Evolutionary conservation across 2,113 vertebrate species (phyloP).

Genomic region (Elgaria multicarinata): DNA sequence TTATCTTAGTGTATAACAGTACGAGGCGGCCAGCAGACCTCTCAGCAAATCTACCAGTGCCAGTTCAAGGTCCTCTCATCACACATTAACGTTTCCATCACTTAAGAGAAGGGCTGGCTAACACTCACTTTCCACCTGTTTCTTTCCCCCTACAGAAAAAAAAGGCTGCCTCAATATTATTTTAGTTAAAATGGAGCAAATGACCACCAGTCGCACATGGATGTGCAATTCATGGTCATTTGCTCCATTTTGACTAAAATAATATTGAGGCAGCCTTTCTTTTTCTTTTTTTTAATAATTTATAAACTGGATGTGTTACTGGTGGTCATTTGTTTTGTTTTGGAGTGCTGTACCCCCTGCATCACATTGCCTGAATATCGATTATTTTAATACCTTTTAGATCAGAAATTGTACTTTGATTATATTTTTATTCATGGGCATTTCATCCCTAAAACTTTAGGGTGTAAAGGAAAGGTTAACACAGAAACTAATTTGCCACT

Average conservation of each 20-base stretch:
- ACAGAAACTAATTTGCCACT: neutral
- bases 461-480: neutral
- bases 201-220: no score
- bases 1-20: neutral
- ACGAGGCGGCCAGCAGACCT: neutral
- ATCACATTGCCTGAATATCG: no score
- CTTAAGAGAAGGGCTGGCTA: neutral
- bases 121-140: neutral
- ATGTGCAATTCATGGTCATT: no score
- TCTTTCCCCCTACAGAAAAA: neutral
- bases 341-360: no score
- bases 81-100: neutral
- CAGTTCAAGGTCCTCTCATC: neutral
- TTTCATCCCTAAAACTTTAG: neutral
- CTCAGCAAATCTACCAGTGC: neutral
- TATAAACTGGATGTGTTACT: no score
- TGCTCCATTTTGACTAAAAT: no score
- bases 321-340: no score
- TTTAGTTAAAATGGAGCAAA: no score
- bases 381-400: neutral
- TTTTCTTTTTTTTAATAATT: no score
- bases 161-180: neutral
- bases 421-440: neutral
- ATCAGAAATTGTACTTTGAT: neutral
- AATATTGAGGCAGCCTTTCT: no score